Evolutionary conservation across 2,113 vertebrate species (phyloP), one percentile per base, ranked within the genome.

Genomic region (Oxygymnocypris stewartii): DNA sequence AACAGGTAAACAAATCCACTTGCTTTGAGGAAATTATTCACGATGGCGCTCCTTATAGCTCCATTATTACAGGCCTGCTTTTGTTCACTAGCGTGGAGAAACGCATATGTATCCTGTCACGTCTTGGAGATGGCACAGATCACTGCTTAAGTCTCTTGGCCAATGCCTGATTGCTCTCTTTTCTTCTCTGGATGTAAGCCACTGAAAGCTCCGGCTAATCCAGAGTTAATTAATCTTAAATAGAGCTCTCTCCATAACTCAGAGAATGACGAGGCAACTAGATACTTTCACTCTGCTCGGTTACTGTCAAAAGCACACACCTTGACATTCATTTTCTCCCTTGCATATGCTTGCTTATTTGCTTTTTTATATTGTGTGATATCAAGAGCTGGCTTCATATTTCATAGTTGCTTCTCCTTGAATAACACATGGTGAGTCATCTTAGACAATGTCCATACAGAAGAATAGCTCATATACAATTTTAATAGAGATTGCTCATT

Each of bases 171-270:
- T 84, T 79, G 84, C 77, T 79, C 84, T 89, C 74, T 85, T 87
- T 80, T 89, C 79, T 80, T 71, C 75, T 84, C 75, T 89, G 88
- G 80, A 84, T 80, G 75, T 88, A 89, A 88, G 88, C 84, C 76
- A 88, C 76, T 84, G 75, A 86, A 81, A 88, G 69, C 86, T 84
- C 37, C 44, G 51, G 81, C 80, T 88, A 88, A 89, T 89, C 87
- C 88, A 82, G 80, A 84, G 75, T 88, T 89, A 88, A 89, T 89
- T 84, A 89, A 86, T 47, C 31, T 47, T 88, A 78, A 84, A 86
- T 84, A 49, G 84, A 84, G 51, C 84, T 80, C 75, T 59, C 79
- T 84, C 65, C 85, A 85, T 75, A 37, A 77, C 23, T 59, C 73
- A 35, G 71, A 82, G 67, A 82, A 65, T 80, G 44, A 25, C 20